Evolutionary conservation across 2,113 vertebrate genomes (phyloP).

Genomic region (Benitochromis conjunctus): DNA sequence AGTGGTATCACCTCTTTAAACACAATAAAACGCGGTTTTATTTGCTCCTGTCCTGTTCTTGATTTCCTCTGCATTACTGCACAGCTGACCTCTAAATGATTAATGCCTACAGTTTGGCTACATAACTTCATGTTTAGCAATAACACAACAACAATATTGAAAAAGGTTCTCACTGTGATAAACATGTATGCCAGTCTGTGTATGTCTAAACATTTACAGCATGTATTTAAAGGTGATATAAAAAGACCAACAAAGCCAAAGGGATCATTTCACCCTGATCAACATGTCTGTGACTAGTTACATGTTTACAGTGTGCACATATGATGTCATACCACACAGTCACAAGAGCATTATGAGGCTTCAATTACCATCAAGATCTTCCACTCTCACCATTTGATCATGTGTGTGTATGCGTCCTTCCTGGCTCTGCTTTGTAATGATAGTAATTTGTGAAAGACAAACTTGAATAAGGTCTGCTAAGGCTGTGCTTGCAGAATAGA

Average conservation of each 20-base stretch:
- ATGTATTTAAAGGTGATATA: not conserved
- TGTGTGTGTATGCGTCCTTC: not conserved
- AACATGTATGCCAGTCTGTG: not conserved
- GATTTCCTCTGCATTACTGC: not conserved
- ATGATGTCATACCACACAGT: not conserved
- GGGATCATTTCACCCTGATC: not conserved
- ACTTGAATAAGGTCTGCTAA: not conserved
- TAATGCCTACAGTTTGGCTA: not conserved
- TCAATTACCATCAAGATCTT: not conserved
- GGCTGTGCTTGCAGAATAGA: not conserved
- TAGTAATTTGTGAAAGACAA: not conserved
- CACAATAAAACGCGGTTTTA: not conserved
- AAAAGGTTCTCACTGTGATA: not conserved
- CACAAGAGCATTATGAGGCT: not conserved
- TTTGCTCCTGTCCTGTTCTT: not conserved
- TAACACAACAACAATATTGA: not conserved
- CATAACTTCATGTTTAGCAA: not conserved
- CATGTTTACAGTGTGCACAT: not conserved
- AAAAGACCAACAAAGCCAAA: not conserved
- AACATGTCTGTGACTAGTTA: not conserved
- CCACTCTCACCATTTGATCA: not conserved
- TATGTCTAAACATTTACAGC: not conserved
- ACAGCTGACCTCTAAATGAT: slow-evolving; percentile 1
- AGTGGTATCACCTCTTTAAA: not conserved
- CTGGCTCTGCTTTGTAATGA: not conserved